phyloP scores from a whole-genome alignment of 2,113 vertebrate species.

The Hiodon tergisus region DNA sequence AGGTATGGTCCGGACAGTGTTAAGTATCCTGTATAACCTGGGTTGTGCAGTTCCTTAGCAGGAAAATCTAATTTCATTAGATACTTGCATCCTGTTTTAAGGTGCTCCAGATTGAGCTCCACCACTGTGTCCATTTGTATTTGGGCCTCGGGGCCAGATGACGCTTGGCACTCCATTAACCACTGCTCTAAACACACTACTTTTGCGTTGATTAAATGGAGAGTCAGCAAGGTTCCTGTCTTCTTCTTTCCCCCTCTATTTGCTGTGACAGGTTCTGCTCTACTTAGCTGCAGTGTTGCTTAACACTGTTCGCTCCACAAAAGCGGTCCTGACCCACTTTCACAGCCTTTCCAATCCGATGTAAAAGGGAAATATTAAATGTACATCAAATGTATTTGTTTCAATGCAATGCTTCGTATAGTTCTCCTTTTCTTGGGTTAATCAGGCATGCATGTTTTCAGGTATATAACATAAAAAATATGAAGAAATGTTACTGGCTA shows the following conservation, averaged over 20 bases:
- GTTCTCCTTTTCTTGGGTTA: not conserved
- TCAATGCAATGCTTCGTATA: not conserved
- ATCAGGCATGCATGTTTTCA: not conserved
- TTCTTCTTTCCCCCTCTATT: not conserved
- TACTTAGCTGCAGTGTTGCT: not conserved
- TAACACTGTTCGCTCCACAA: not conserved
- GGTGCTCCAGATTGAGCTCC: no score
- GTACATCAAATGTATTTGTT: not conserved
- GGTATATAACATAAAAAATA: no score
- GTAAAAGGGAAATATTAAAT: not conserved
- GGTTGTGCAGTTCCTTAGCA: no score
- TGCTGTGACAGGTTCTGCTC: not conserved
- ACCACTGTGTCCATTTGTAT: no score
- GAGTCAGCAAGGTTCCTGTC: not conserved
- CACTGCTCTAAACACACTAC: not conserved
- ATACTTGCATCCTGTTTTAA: no score
- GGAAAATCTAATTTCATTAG: no score
- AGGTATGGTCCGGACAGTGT: not conserved
- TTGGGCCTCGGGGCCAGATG: no score
- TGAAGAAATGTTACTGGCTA: no score
- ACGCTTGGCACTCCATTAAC: not conserved
- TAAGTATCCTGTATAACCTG: no score
- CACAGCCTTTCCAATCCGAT: not conserved
- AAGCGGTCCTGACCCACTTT: not conserved
- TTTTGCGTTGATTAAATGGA: constrained; percentile 1